Evolutionary conservation across 2,797 vertebrate genomes (phyloP).

Genomic region (Bucorvus abyssinicus): DNA sequence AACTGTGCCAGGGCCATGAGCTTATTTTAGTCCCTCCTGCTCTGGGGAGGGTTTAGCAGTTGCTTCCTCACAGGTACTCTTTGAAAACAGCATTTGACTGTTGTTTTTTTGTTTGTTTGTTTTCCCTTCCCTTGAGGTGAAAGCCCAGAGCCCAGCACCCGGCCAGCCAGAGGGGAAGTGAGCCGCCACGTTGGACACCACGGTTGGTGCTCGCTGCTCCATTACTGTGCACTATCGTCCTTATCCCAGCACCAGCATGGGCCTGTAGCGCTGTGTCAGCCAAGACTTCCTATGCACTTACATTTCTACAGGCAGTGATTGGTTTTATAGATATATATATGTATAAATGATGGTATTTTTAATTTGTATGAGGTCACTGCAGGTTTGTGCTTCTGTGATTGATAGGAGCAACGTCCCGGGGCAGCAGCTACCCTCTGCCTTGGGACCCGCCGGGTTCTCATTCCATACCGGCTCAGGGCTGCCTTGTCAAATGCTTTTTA

Average conservation of each 20-base stretch:
- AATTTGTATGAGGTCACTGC: background rate
- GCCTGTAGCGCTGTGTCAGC: background rate
- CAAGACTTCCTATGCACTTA: background rate
- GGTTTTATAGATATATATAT: background rate
- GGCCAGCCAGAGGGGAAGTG: background rate
- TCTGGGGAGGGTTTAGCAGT: accelerated
- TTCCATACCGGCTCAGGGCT: no score
- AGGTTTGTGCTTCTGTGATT: background rate
- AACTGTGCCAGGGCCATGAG: background rate
- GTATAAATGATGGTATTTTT: background rate
- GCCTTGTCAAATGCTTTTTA: background rate
- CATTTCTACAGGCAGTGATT: conserved; percentile 44
- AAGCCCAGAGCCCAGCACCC: background rate
- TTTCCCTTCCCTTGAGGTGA: background rate
- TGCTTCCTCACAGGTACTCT: accelerated
- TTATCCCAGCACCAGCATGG: accelerated
- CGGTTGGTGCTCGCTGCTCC: accelerated
- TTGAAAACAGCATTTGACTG: background rate
- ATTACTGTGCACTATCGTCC: background rate
- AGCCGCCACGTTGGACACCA: background rate
- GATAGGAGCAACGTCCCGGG: accelerated
- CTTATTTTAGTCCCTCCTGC: background rate
- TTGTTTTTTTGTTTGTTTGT: background rate
- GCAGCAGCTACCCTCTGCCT: background rate
- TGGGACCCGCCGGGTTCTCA: no score